Base-by-base conservation (phyloP, 1,140 invertebrate species). In the Tetraneura akinire region DNA sequence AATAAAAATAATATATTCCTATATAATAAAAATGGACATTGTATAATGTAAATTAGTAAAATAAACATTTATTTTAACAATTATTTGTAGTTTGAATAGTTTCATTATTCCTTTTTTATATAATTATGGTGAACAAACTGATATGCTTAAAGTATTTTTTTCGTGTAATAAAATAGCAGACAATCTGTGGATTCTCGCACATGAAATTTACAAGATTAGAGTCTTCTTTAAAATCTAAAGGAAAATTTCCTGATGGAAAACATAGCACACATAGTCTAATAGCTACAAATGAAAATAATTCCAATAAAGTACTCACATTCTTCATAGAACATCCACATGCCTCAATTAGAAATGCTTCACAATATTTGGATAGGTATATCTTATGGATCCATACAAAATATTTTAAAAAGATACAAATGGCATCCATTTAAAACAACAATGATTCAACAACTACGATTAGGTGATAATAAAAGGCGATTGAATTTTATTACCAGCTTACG, bases 361-460 rank as follows among this genome's bases (percentile, higher is more conserved):
- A n/a, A 21, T 53, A 53, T 53, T 53, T 53, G 18, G 21, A n/a
- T 53, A n/a, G n/a, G n/a, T n/a, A 53, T 1, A n/a, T 21, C 51
- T n/a, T 21, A 53, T n/a, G 21, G 51, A n/a, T 9, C 18, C 18
- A 66, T n/a, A 32, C 62, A 66, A 21, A 29, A 23, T n/a, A 32
- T 66, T 18, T 29, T 66, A 21, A 66, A 66, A 66, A 29, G 18
- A 32, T 23, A 66, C 13, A 81, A 82, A 42, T 82, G 68, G 76
- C 71, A 82, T 80, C 81, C 81, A 21, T 82, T 81, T 49, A 82
- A 82, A 68, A 81, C 78, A 14, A 51, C 49, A 14, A 26, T 80
- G 62, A 60, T 82, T 37, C 82, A 81, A 49, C 49, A 81, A 68
- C 47, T 82, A n/a, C 81, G 81, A 66, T 51, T 47, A 18, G 53